Evolutionary conservation across 2,113 vertebrate genomes (phyloP).

Genomic region (Candoia aspera): DNA sequence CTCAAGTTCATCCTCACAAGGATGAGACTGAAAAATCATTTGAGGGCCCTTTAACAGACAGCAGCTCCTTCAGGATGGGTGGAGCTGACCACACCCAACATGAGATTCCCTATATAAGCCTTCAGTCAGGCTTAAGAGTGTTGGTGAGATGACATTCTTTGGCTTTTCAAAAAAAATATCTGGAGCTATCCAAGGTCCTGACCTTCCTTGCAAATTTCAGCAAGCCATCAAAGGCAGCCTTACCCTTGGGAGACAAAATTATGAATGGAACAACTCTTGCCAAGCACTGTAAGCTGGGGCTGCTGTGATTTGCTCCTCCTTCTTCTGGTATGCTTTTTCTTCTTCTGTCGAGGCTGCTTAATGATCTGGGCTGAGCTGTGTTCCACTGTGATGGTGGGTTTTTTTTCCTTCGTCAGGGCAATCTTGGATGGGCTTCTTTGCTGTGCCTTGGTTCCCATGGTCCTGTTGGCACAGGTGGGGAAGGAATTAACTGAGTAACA

Average conservation of each 20-base stretch:
- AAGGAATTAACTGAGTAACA: background rate
- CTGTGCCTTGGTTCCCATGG: background rate
- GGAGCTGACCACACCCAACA: background rate
- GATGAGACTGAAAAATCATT: background rate
- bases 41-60: background rate
- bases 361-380: background rate
- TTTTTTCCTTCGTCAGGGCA: rapidly evolving
- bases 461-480: background rate
- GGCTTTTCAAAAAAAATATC: background rate
- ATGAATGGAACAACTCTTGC: background rate
- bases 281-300: background rate
- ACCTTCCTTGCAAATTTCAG: background rate
- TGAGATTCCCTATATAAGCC: background rate
- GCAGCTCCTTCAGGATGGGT: background rate
- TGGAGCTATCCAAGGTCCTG: background rate
- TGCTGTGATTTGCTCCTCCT: background rate
- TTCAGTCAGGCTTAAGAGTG: background rate
- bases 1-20: background rate
- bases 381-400: background rate
- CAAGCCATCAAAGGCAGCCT: rapidly evolving
- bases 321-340: background rate
- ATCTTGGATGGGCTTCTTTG: background rate
- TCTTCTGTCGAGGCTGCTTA: constrained; percentile 5
- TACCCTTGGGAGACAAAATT: background rate
- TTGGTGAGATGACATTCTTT: background rate